Conservation (phyloP, 2,888 invertebrate species). For the Deilephila porcellus region DNA sequence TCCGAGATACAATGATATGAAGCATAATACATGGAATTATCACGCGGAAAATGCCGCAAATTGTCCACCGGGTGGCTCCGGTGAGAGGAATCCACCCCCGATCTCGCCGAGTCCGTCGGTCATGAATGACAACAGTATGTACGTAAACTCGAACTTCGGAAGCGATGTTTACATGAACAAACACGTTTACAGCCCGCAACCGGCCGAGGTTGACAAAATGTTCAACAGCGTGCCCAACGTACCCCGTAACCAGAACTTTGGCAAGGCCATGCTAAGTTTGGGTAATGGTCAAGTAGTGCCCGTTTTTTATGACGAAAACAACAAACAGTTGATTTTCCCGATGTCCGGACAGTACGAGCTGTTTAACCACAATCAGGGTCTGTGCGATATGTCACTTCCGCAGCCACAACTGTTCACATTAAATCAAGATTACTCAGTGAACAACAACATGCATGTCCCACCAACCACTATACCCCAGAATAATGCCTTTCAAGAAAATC, state of each 20-base stretch:
- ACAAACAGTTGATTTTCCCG: constrained; percentile 77
- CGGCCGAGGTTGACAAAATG: constrained; percentile 63
- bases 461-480: constrained; percentile 54
- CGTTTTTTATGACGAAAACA: constrained; percentile 78
- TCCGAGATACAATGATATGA: constrained; percentile 75
- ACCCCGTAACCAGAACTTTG: constrained; percentile 71
- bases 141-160: constrained; percentile 63
- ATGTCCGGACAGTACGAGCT: constrained; percentile 79
- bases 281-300: constrained; percentile 77
- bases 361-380: constrained; percentile 72
- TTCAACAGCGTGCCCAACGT: constrained; percentile 62
- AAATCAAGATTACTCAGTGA: constrained; percentile 72
- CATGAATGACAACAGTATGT: constrained; percentile 70
- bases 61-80: constrained; percentile 66
- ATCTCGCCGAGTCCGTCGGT: constrained; percentile 59
- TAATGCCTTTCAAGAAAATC: constrained; percentile 60
- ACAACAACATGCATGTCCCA: constrained; percentile 63
- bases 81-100: constrained; percentile 67
- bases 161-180: constrained; percentile 77
- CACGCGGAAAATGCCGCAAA: constrained; percentile 71
- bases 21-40: constrained; percentile 80
- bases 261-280: constrained; percentile 77
- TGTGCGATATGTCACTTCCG: constrained; percentile 68
- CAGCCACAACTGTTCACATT: constrained; percentile 66
- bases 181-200: constrained; percentile 65